Percentiles rank a stretch among this genome's conserved stretches.
These are phyloP conservation scores for Myotis davidii DNA, from an alignment of 2,113 vertebrate genomes.

Conservation along the genomic window DNA sequence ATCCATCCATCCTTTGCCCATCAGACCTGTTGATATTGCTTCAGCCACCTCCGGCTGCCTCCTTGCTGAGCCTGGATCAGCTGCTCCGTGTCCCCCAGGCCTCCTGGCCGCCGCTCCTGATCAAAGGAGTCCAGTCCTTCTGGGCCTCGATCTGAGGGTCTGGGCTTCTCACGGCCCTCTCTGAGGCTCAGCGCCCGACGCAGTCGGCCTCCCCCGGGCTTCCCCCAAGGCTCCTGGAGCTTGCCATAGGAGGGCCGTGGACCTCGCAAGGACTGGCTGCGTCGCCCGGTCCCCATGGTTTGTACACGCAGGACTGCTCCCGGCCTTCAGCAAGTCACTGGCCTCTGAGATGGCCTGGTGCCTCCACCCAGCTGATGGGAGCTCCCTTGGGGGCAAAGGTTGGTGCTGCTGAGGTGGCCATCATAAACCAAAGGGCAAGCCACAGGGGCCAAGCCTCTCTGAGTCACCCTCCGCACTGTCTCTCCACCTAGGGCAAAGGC, in stretches of 20 bases:
- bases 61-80: constrained; percentile 54
- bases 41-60: constrained; percentile 46
- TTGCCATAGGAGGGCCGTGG: constrained; percentile 43
- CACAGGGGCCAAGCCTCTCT: background rate
- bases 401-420: constrained; percentile 24
- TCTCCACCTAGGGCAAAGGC: background rate
- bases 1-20: background rate
- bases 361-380: background rate
- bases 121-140: background rate
- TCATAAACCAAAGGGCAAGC: constrained; percentile 74
- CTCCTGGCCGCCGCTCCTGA: background rate
- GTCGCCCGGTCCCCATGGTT: constrained; percentile 45
- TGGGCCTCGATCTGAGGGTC: background rate
- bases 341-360: background rate
- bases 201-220: background rate
- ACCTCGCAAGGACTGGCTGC: constrained; percentile 65
- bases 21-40: constrained; percentile 67
- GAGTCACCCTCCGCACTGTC: constrained; percentile 37
- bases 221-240: constrained; percentile 66
- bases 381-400: constrained; percentile 70
- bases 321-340: background rate
- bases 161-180: background rate
- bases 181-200: constrained; percentile 59
- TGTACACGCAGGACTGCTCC: background rate
- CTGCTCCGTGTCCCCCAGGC: constrained; percentile 54